phyloP scores from a whole-genome alignment of 2,888 invertebrate genomes.

The Drosophila mettleri region DNA sequence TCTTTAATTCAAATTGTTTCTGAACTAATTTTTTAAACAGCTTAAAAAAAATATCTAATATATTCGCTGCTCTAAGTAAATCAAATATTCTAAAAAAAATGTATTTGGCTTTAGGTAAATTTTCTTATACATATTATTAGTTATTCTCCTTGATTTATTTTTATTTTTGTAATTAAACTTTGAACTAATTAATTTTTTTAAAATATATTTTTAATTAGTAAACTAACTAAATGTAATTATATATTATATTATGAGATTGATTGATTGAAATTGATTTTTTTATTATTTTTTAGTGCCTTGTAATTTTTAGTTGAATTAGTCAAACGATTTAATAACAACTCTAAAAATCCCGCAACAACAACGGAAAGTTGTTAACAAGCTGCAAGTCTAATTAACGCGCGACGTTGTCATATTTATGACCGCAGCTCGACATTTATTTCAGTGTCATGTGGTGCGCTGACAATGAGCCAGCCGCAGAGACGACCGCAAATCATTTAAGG shows the following conservation, averaged over 20 bases:
- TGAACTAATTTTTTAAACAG: no score
- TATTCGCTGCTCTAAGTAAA: no score
- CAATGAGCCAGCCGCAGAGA: slow-evolving; percentile 31
- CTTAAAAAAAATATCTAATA: no score
- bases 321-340: slow-evolving; percentile 10
- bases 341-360: background rate
- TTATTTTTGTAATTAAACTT: background rate
- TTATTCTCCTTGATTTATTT: no score
- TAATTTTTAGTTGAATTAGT: slow-evolving; percentile 16
- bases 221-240: background rate
- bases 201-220: background rate
- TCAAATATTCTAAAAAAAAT: no score
- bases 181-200: background rate
- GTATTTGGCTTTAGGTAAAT: no score
- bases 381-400: slow-evolving; percentile 54
- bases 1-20: no score
- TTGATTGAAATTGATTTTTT: background rate
- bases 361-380: slow-evolving; percentile 38
- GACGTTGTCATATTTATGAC: slow-evolving; percentile 60
- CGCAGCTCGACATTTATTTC: slow-evolving; percentile 54
- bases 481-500: slow-evolving; percentile 57
- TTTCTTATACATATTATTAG: no score
- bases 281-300: background rate
- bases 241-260: no score
- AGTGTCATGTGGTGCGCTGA: slow-evolving; percentile 29